A percentile compares a stretch with the other conserved stretches of the same genome.
These are phyloP conservation scores for Amorpha juglandis DNA, from an alignment of 2,888 invertebrate species.

Conservation along the genomic window DNA sequence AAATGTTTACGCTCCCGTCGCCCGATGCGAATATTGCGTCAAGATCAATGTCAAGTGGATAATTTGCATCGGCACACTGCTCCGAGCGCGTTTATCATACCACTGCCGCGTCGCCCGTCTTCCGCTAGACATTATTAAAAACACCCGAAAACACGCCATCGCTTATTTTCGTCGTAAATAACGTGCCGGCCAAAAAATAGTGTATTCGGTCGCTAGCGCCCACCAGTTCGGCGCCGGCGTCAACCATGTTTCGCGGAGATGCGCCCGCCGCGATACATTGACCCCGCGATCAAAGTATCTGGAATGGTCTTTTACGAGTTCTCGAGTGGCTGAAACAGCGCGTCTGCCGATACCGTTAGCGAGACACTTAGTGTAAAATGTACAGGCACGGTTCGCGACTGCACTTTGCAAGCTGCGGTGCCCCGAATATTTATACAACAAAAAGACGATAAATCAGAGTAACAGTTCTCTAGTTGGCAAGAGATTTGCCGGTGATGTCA, in stretches of 20 bases:
- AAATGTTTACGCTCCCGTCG: constrained; percentile 35
- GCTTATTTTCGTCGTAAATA: constrained; percentile 49
- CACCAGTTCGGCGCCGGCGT: constrained; percentile 9
- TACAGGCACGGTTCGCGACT: neutral
- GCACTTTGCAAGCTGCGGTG: neutral
- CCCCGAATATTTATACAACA: constrained; percentile 37
- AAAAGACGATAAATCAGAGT: constrained; percentile 45
- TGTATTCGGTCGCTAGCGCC: neutral
- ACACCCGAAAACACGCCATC: constrained; percentile 31
- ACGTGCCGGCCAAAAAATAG: constrained; percentile 31
- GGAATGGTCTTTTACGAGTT: constrained; percentile 46
- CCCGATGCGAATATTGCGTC: constrained; percentile 29
- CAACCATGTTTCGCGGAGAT: constrained; percentile 34
- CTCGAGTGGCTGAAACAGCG: constrained; percentile 47
- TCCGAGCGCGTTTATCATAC: constrained; percentile 8
- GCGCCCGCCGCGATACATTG: constrained; percentile 54
- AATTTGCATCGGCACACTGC: constrained; percentile 35
- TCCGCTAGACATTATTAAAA: constrained; percentile 20
- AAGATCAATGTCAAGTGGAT: constrained; percentile 47
- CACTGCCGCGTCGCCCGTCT: neutral
- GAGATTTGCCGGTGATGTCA: constrained; percentile 65
- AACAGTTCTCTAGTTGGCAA: constrained; percentile 60
- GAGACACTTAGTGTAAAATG: constrained; percentile 11
- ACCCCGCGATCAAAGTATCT: constrained; percentile 43
- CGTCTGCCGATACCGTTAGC: constrained; percentile 16